phyloP scores from a whole-genome alignment of 1,140 invertebrate genomes.

The Drosophila teissieri region DNA sequence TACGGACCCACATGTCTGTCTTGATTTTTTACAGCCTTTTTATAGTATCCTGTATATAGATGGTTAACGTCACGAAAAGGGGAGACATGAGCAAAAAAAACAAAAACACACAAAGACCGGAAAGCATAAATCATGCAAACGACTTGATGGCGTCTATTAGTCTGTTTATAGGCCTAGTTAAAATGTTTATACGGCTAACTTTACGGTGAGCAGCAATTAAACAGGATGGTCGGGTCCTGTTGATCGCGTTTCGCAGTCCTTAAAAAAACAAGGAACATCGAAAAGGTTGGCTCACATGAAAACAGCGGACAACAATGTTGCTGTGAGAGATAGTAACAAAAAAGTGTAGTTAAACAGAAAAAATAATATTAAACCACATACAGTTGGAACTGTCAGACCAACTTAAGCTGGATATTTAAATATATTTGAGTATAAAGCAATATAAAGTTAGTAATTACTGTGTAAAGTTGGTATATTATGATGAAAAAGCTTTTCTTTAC shows the following conservation, averaged over 20 bases:
- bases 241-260: conserved; percentile 9
- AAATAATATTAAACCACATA: not conserved
- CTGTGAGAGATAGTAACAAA: too few species aligned
- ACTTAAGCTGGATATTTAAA: too few species aligned
- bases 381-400: not conserved
- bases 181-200: conserved; percentile 72
- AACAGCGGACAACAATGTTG: not conserved
- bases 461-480: too few species aligned
- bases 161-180: conserved; percentile 71
- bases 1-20: conserved; percentile 42
- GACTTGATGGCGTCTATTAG: conserved; percentile 75
- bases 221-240: conserved; percentile 45
- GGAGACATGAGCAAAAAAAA: not conserved
- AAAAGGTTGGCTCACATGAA: conserved; percentile 29
- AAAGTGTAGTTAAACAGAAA: not conserved
- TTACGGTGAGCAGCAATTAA: conserved; percentile 74
- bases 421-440: too few species aligned
- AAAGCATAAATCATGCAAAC: conserved; percentile 71
- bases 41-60: conserved; percentile 54
- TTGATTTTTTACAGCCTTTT: conserved; percentile 66
- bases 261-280: conserved; percentile 21
- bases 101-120: conserved; percentile 1
- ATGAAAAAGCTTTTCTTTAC: not conserved
- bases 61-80: conserved; percentile 57
- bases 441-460: too few species aligned